These are phyloP conservation scores for Thalpophila matura DNA, from an alignment of 2,888 invertebrate species.

Conservation along the genomic window DNA sequence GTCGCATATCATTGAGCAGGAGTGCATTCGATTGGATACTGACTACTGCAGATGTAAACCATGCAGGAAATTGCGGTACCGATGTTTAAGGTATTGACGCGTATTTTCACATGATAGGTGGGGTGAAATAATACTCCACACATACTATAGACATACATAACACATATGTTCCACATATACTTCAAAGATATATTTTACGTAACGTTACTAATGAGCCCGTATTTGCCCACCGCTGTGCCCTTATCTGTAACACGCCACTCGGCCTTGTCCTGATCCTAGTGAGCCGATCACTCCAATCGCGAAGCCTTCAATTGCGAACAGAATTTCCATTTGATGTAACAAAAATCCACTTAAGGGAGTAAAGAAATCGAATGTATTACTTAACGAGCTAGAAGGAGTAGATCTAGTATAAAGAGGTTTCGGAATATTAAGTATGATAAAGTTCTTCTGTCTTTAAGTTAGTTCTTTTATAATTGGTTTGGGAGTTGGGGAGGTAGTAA, in stretches of 20 bases:
- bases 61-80: constrained; percentile 16
- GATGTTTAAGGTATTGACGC: constrained; percentile 11
- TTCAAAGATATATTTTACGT: constrained; percentile 31
- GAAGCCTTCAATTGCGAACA: constrained; percentile 38
- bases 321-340: constrained; percentile 31
- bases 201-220: constrained; percentile 49
- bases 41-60: constrained; percentile 9
- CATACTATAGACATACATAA: background rate
- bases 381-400: background rate
- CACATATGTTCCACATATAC: constrained; percentile 4
- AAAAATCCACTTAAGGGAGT: constrained; percentile 32
- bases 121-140: background rate
- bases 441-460: background rate
- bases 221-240: constrained; percentile 55
- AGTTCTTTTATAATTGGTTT: constrained; percentile 35
- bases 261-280: constrained; percentile 41
- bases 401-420: constrained; percentile 1
- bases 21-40: constrained; percentile 22
- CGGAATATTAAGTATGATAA: background rate
- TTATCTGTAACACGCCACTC: constrained; percentile 44
- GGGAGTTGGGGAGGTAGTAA: constrained; percentile 10
- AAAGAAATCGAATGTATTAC: constrained; percentile 5
- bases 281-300: constrained; percentile 50
- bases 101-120: no score
- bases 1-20: constrained; percentile 26